phyloP scores from a whole-genome alignment of 1,140 invertebrate genomes.

The Heliconius melpomene region DNA sequence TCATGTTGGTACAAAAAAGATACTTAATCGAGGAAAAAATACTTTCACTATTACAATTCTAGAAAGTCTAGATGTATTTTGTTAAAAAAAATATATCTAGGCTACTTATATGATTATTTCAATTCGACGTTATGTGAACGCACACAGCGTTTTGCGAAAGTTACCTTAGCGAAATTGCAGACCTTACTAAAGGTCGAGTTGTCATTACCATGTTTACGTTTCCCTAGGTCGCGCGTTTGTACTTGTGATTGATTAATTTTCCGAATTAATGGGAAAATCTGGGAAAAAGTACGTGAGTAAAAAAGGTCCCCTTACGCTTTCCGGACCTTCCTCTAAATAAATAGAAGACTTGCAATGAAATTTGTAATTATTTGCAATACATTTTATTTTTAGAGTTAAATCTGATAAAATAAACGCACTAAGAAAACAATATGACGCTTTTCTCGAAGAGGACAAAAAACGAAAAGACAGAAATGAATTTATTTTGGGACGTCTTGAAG shows the following conservation, averaged over 20 bases:
- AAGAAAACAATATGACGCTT: constrained; percentile 71
- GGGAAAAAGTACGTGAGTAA: constrained; percentile 58
- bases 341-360: not conserved
- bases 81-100: too few species aligned
- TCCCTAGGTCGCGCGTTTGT: constrained; percentile 31
- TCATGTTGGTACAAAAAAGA: not conserved
- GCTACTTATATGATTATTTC: too few species aligned
- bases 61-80: not conserved
- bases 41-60: not conserved
- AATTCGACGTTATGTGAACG: constrained; percentile 48
- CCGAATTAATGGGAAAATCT: constrained; percentile 59
- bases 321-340: too few species aligned
- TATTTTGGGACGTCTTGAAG: constrained; percentile 67
- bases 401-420: constrained; percentile 69
- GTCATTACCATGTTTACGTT: constrained; percentile 66
- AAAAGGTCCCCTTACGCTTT: too few species aligned
- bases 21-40: not conserved
- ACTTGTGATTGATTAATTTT: constrained; percentile 12
- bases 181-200: constrained; percentile 66
- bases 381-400: constrained; percentile 53
- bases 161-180: constrained; percentile 35
- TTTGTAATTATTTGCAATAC: not conserved
- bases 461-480: constrained; percentile 70
- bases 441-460: constrained; percentile 73
- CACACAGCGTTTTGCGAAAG: constrained; percentile 36